Percentiles rank a stretch among this genome's conserved stretches.
Evolutionary conservation across 2,797 vertebrate species (phyloP).

Genomic region (Orientallactaga sibirica): DNA sequence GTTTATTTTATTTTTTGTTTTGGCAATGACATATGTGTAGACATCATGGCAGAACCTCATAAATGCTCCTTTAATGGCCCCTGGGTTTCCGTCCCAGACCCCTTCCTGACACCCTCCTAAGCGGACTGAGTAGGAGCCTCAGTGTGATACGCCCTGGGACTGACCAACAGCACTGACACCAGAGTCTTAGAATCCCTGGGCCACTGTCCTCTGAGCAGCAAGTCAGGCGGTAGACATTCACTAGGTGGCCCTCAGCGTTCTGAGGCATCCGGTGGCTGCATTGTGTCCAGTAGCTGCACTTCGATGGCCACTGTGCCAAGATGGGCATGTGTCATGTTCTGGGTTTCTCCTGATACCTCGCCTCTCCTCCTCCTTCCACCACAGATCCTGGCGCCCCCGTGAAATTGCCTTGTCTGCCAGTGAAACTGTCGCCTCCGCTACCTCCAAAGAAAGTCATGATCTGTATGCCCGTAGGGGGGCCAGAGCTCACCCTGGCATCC

Average conservation of each 20-base stretch:
- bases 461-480: slow-evolving; percentile 95
- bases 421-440: slow-evolving; percentile 98
- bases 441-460: slow-evolving; percentile 99
- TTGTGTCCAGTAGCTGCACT: background rate
- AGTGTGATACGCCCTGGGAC: background rate
- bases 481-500: slow-evolving; percentile 91
- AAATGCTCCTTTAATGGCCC: background rate
- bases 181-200: background rate
- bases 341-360: background rate
- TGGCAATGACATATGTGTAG: background rate
- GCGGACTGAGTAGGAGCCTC: background rate
- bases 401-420: slow-evolving; percentile 97
- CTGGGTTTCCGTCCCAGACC: fast-evolving
- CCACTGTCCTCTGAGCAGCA: background rate
- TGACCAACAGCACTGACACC: background rate
- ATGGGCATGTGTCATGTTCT: fast-evolving
- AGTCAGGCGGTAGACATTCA: fast-evolving
- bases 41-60: fast-evolving
- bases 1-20: background rate
- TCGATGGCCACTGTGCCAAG: background rate
- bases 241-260: background rate
- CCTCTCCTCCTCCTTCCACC: slow-evolving; percentile 80
- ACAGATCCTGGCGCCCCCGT: slow-evolving; percentile 96
- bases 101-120: background rate
- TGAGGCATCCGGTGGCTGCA: fast-evolving